Conservation (phyloP, 2,113 vertebrate species). For the Phaetusa simplex region DNA sequence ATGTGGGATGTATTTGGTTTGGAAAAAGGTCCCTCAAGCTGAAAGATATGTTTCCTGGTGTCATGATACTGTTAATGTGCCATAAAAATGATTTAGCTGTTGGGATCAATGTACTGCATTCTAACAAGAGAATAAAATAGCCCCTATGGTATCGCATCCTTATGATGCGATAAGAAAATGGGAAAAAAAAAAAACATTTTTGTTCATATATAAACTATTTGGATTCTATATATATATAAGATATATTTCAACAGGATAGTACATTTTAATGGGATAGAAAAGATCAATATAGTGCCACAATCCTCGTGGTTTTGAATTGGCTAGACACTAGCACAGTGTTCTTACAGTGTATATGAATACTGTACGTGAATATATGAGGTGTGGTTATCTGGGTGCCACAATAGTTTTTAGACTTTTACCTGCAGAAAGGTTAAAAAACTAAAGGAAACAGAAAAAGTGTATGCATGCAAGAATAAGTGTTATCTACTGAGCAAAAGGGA, state of each 20-base stretch:
- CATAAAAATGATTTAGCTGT: slow-evolving; percentile 51
- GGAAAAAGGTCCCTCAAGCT: slow-evolving; percentile 3
- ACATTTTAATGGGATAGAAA: background rate
- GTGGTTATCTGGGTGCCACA: background rate
- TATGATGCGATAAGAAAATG: background rate
- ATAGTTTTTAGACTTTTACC: background rate
- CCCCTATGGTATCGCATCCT: background rate
- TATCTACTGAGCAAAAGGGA: background rate
- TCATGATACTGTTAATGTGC: slow-evolving; percentile 37
- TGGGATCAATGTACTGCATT: background rate
- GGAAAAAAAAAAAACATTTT: background rate
- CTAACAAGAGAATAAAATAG: slow-evolving; percentile 22
- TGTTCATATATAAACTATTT: background rate
- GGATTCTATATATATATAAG: background rate
- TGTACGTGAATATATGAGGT: background rate
- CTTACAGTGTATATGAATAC: background rate
- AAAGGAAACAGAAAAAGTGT: background rate
- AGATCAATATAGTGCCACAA: background rate
- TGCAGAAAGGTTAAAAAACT: background rate
- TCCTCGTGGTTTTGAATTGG: background rate
- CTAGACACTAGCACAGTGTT: background rate
- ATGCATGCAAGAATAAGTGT: background rate
- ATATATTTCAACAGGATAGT: background rate
- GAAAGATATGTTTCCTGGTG: slow-evolving; percentile 34
- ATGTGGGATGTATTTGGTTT: slow-evolving; percentile 2